Base-by-base conservation (phyloP, 1,140 invertebrate species). In the Grapholita molesta region DNA sequence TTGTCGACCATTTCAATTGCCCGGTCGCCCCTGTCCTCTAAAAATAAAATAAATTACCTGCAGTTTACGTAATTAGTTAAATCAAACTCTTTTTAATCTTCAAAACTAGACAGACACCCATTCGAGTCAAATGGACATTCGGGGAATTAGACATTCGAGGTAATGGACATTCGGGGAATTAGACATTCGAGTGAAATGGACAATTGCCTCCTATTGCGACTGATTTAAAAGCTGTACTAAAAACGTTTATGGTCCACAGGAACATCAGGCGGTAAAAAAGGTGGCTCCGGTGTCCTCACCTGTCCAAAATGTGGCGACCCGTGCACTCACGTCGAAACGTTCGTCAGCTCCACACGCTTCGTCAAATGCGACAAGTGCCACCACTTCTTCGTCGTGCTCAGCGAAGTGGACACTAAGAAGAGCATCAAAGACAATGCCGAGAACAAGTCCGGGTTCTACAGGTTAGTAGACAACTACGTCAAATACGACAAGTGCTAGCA, bases 281-380 rank as follows among this genome's bases (percentile, higher is more conserved):
- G 79, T 0, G 84, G 84, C 8, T 77, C 74, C 9, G 85, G 89
- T 2, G 89, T 91, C 7, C 83, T 91, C 28, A 89, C 87, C 12
- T 99, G 98, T 88, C 98, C 98, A 6, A 98, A 99, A 91, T 99
- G 98, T 92, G 98, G 98, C 0, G 97, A 98, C 92, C 96, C 97
- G 66, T 99, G 98, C 91, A 98, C 97, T 11, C 97, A 99, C 92
- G 97, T 99, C 66, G 98, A 99, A 92, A 98, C 98, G 6, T 98
- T 99, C 93, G 97, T 99, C 76, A 98, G 97, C 95, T 97, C 97
- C 48, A 97, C 97, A 15, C 94, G 98, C 76, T 99, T 99, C 92
- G 98, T 99, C 4, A 99, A 99, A 92, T 99, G 98, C 92, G 98
- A 99, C 83, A 99, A 99, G 89, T 99, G 98, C 86, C 97, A 98